Conservation (phyloP, 37 sponge, comb jelly and placozoan genomes). For the Aplysina aerophoba region DNA sequence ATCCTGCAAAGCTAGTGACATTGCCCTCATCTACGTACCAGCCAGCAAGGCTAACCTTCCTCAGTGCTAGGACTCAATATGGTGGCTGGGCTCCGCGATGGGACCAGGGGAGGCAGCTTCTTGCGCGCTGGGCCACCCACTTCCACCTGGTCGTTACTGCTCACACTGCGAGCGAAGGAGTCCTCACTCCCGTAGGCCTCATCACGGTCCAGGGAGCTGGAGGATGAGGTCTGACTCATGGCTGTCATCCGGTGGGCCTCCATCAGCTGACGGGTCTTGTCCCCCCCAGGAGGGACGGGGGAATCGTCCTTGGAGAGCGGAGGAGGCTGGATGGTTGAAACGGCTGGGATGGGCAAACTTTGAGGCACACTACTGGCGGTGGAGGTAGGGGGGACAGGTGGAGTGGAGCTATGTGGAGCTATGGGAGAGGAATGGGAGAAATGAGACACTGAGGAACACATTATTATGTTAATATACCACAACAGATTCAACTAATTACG, state of each 20-base stretch:
- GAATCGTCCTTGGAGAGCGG: no score
- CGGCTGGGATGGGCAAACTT: no score
- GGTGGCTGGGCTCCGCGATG: neutral
- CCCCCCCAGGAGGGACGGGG: no score
- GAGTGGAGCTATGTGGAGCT: slow-evolving; percentile 6
- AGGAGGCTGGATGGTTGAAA: no score
- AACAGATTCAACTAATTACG: no score
- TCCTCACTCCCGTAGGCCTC: slow-evolving; percentile 30
- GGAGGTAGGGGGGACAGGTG: neutral
- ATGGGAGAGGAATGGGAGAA: neutral
- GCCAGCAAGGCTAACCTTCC: no score
- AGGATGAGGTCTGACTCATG: slow-evolving; percentile 21
- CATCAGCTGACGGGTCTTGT: no score
- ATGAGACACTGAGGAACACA: neutral
- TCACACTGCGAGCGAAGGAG: neutral
- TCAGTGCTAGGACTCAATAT: neutral
- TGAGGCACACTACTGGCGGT: no score
- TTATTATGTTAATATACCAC: no score
- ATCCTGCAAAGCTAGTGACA: neutral
- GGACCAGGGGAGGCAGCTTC: neutral
- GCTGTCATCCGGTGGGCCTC: neutral
- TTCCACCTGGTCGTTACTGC: slow-evolving; percentile 15
- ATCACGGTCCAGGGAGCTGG: slow-evolving; percentile 23
- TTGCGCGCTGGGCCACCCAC: neutral
- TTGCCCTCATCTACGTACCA: neutral